Base-by-base conservation (phyloP, 2,113 vertebrate species). In the Tichodroma muraria region DNA sequence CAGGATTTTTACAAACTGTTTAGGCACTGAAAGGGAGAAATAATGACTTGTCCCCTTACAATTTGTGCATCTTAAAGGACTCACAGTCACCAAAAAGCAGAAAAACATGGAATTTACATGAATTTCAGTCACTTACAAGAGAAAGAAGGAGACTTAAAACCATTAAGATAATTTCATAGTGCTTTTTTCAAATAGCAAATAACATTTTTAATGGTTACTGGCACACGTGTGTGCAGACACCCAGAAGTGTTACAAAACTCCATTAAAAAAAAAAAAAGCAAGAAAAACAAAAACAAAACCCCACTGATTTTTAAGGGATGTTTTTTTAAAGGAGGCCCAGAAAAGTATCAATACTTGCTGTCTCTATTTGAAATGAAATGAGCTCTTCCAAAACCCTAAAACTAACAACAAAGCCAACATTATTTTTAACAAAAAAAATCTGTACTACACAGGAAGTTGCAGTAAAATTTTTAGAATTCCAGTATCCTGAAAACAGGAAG, bases 221-320 rank as follows among this genome's bases (percentile, higher is more conserved):
- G 21, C 14, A 64, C 28, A 23, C 0, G 0, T 18, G 18, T 20
- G 4, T 25, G 50, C 28, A 38, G 22, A 24, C 4, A 30, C 21
- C 6, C 14, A 72, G 44, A 53, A 49, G 19, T 12, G 12, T 27
- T 85, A 19, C 4, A 61, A 9, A 78, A 64, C 6, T 11, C 40
- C 21, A 57, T 19, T 7, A 11, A 38, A n/a, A n/a, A 25, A 31
- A 53, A 9, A 14, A n/a, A 13, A 18, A 12, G 15, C 20, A 6
- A 13, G 8, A 28, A 24, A 31, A 70, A 10, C 6, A n/a, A 49
- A n/a, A 27, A 45, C 10, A 9, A 15, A 16, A 12, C 6, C 44
- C 44, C 17, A 45, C 2, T 15, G 4, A 1, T 52, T 44, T 18
- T 5, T 44, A 54, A 63, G 6, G 8, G 9, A 66, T 30, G 8